phyloP scores from a whole-genome alignment of 2,113 vertebrate genomes.

The Malurus alboscapulatus region DNA sequence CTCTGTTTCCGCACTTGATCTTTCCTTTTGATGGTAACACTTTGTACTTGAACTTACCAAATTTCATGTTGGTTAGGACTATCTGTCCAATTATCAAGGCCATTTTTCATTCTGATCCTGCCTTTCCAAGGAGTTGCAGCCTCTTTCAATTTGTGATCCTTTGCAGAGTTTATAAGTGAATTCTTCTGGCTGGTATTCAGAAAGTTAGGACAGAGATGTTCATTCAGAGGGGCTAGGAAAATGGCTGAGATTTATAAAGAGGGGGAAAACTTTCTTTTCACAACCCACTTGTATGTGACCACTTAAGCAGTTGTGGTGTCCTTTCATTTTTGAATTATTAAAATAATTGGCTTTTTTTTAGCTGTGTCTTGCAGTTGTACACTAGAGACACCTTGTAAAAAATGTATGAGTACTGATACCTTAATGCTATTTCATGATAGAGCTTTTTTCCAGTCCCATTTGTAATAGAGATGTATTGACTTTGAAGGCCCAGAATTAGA shows the following conservation, averaged over 20 bases:
- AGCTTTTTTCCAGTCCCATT: neutral
- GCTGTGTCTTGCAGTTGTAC: neutral
- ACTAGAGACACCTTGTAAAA: neutral
- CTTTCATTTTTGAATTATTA: neutral
- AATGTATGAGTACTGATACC: neutral
- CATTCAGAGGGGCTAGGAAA: neutral
- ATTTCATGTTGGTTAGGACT: neutral
- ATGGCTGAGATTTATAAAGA: neutral
- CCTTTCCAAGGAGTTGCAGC: neutral
- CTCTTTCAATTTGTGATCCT: neutral
- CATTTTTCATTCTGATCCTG: neutral
- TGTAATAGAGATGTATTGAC: neutral
- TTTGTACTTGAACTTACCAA: neutral
- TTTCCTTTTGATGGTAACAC: neutral
- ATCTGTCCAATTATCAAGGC: neutral
- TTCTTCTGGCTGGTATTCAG: neutral
- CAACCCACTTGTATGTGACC: neutral
- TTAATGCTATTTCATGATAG: neutral
- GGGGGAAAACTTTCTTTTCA: neutral
- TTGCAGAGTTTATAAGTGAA: neutral
- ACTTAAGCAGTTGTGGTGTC: neutral
- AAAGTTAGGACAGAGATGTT: neutral
- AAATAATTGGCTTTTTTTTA: neutral
- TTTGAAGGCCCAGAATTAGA: neutral
- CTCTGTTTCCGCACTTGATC: neutral